Percentiles rank a stretch among this genome's conserved stretches.
Evolutionary conservation across 1,140 invertebrate genomes (phyloP).

Genomic region (Adoxophyes honmai): DNA sequence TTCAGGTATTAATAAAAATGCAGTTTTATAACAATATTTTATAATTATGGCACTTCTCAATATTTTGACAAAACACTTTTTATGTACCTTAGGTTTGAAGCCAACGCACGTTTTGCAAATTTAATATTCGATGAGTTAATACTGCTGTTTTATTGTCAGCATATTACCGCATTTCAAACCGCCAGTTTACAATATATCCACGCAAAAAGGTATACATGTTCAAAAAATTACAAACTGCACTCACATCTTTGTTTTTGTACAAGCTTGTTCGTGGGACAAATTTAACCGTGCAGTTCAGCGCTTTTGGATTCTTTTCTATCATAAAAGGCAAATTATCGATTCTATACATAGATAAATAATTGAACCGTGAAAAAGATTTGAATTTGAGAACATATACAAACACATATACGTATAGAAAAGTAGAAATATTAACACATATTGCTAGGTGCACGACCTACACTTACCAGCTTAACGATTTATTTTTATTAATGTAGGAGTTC

Average conservation of each 20-base stretch:
- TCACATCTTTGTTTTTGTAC: background rate
- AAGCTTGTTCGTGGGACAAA: background rate
- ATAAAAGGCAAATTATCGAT: no score
- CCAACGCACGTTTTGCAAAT: conserved; percentile 5
- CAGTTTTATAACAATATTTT: conserved; percentile 46
- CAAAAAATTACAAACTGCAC: background rate
- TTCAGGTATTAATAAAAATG: background rate
- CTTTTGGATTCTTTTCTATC: no score
- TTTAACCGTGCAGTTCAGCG: background rate
- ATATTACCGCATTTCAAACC: conserved; percentile 2
- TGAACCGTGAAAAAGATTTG: background rate
- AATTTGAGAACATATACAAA: background rate
- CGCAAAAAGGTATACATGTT: background rate
- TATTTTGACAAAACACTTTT: conserved; percentile 35
- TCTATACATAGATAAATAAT: no score
- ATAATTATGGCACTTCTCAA: conserved; percentile 57
- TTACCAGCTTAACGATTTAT: no score
- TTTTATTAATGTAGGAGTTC: no score
- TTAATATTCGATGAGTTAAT: conserved; percentile 11
- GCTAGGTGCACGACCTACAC: background rate
- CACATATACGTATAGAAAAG: background rate
- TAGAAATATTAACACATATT: background rate
- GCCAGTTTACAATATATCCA: conserved; percentile 12
- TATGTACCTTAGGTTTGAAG: conserved; percentile 28
- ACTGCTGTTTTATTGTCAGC: conserved; percentile 11